A percentile compares a stretch with the other conserved stretches of the same genome.
phyloP scores from a whole-genome alignment of 1,140 invertebrate genomes.

The Saxidomus purpurata region DNA sequence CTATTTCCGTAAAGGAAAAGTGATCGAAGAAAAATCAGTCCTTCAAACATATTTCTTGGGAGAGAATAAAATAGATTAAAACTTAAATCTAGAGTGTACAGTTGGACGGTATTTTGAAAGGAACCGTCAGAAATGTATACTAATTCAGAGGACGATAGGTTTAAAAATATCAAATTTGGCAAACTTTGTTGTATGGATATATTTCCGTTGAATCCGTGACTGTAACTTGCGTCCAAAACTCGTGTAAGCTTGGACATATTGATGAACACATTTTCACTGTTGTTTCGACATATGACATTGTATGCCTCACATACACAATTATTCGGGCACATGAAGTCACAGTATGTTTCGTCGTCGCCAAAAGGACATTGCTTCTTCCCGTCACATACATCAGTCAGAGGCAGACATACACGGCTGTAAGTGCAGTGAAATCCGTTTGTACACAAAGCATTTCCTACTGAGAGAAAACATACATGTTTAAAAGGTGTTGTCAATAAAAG shows the following conservation, averaged over 20 bases:
- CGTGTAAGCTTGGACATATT: not conserved
- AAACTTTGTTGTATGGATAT: not conserved
- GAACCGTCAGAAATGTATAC: not conserved
- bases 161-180: not conserved
- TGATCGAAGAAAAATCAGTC: constrained; percentile 1
- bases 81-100: constrained; percentile 47
- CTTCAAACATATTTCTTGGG: constrained; percentile 9
- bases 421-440: not conserved
- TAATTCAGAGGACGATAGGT: not conserved
- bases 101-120: not conserved
- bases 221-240: not conserved
- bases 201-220: not conserved
- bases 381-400: not conserved
- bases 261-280: not conserved
- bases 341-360: constrained; percentile 21
- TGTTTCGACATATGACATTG: not conserved
- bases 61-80: constrained; percentile 31
- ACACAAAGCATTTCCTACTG: not conserved
- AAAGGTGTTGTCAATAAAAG: no score
- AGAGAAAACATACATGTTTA: no score
- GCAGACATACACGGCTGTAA: not conserved
- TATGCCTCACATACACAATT: not conserved
- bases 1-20: constrained; percentile 47
- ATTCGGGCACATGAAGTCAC: not conserved
- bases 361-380: not conserved